A percentile compares a stretch with the other conserved stretches of the same genome.
These are phyloP conservation scores for Exaiptasia diaphana DNA, from an alignment of 64 coral and sea anemone species.

Conservation along the genomic window DNA sequence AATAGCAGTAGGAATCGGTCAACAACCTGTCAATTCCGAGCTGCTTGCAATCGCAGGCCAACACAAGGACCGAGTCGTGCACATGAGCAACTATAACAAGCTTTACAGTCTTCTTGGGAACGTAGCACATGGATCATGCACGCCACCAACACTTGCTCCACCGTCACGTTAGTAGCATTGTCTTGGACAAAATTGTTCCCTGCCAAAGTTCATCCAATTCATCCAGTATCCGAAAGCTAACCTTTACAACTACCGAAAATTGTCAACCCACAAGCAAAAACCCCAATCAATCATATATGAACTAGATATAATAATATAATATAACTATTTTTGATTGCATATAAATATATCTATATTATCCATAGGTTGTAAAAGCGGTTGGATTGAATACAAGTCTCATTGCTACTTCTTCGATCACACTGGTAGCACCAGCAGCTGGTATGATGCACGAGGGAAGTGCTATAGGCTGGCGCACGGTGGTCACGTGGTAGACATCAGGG, in stretches of 20 bases:
- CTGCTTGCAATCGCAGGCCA: background rate
- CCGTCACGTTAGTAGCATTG: too few species aligned
- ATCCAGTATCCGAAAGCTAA: too few species aligned
- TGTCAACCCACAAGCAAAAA: too few species aligned
- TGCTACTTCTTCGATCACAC: background rate
- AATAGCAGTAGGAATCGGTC: conserved; percentile 1
- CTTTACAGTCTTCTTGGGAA: background rate
- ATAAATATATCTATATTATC: too few species aligned
- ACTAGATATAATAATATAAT: too few species aligned
- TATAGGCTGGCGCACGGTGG: background rate
- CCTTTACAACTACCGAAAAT: too few species aligned
- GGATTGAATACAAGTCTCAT: background rate
- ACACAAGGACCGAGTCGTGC: background rate
- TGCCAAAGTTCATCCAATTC: too few species aligned
- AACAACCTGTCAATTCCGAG: background rate
- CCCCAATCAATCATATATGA: too few species aligned
- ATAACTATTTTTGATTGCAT: too few species aligned
- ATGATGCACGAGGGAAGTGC: background rate
- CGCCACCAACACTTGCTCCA: too few species aligned
- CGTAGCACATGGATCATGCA: too few species aligned
- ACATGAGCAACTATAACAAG: background rate
- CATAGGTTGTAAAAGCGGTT: background rate
- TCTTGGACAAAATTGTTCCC: too few species aligned
- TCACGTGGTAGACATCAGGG: background rate
- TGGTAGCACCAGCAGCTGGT: background rate